Evolutionary conservation across 2,797 vertebrate species (phyloP).

Genomic region (Moxostoma hubbsi): DNA sequence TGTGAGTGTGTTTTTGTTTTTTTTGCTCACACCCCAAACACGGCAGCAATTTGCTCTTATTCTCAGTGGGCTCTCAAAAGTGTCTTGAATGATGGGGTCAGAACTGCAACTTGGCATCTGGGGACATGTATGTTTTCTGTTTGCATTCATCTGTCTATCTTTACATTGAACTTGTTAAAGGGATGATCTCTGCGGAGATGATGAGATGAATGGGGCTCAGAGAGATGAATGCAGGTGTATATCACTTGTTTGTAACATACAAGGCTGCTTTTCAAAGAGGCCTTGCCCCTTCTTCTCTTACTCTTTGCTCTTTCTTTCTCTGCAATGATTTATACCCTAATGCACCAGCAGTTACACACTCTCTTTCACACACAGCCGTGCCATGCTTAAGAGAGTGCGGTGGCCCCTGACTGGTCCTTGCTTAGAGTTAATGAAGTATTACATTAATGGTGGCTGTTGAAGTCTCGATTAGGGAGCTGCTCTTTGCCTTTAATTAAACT

Average conservation of each 20-base stretch:
- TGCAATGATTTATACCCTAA: not conserved
- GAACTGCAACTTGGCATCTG: not conserved
- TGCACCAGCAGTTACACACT: constrained; percentile 35
- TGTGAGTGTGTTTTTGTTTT: constrained; percentile 40
- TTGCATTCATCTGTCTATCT: constrained; percentile 10
- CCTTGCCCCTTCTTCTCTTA: not conserved
- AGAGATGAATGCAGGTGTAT: constrained; percentile 23
- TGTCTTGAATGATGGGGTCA: constrained; percentile 17
- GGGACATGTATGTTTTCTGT: constrained; percentile 15
- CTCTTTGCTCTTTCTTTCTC: constrained; percentile 10
- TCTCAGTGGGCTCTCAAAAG: constrained; percentile 39
- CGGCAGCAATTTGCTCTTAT: constrained; percentile 44
- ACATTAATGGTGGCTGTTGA: constrained; percentile 52
- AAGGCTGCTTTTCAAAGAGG: constrained; percentile 27
- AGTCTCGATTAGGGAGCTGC: constrained; percentile 57
- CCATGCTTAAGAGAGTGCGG: constrained; percentile 29
- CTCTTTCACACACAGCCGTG: constrained; percentile 21
- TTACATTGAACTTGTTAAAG: constrained; percentile 13
- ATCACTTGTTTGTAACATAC: constrained; percentile 17
- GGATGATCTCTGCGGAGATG: constrained; percentile 5
- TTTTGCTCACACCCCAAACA: constrained; percentile 37
- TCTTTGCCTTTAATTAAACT: constrained; percentile 61
- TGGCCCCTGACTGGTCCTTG: constrained; percentile 50
- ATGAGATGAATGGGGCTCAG: not conserved
- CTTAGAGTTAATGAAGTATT: constrained; percentile 60